Percentiles rank a stretch among this genome's conserved stretches.
These are phyloP conservation scores for Campaea margaritaria DNA, from an alignment of 2,888 invertebrate species.

Conservation along the genomic window DNA sequence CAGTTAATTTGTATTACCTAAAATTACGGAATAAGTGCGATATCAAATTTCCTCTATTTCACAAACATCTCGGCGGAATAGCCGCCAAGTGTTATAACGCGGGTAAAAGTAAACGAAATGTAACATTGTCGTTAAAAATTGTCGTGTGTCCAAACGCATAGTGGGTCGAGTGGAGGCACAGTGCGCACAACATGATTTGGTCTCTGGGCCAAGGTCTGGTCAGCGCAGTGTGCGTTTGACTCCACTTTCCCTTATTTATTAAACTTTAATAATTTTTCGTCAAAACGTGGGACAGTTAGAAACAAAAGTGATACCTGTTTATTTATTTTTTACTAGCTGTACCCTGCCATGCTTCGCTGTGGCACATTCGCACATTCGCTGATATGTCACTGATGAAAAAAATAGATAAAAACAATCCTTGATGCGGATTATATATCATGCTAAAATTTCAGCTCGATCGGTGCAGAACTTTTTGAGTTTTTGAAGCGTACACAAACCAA, in stretches of 20 bases:
- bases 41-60: conserved; percentile 11
- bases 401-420: too few relatives aligned
- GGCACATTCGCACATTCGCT: too few relatives aligned
- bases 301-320: not conserved
- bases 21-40: conserved; percentile 11
- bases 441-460: too few relatives aligned
- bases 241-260: conserved; percentile 33
- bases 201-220: conserved; percentile 37
- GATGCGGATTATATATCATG: too few relatives aligned
- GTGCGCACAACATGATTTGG: conserved; percentile 25
- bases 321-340: too few relatives aligned
- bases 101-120: conserved; percentile 16
- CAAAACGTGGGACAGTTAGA: not conserved
- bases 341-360: too few relatives aligned
- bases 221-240: conserved; percentile 8
- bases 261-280: conserved; percentile 3
- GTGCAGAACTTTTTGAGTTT: too few relatives aligned
- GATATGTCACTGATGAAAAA: too few relatives aligned
- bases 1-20: too few relatives aligned
- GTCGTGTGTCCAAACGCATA: conserved; percentile 30
- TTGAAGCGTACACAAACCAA: too few relatives aligned
- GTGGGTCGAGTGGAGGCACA: conserved; percentile 29
- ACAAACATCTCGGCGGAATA: not conserved
- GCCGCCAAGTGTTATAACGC: conserved; percentile 6
- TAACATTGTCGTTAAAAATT: conserved; percentile 22